These are phyloP conservation scores for Protaetia brevitarsis DNA, from an alignment of 1,140 invertebrate species.

Conservation along the genomic window DNA sequence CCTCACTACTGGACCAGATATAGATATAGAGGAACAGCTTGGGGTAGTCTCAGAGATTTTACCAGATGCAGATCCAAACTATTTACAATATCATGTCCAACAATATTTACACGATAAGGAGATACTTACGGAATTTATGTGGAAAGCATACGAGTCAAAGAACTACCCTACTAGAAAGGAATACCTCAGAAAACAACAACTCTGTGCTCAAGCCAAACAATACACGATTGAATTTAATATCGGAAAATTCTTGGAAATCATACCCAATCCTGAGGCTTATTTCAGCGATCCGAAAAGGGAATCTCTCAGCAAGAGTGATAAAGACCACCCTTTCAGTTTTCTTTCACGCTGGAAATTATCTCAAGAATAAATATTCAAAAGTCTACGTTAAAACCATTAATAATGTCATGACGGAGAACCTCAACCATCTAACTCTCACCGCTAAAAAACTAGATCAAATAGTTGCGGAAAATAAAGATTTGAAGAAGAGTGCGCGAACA, in stretches of 20 bases:
- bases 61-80: slow-evolving; percentile 56
- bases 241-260: slow-evolving; percentile 55
- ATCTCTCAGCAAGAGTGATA: not conserved
- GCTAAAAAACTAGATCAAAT: no score
- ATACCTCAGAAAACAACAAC: slow-evolving; percentile 46
- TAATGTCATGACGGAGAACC: not conserved
- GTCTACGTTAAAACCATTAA: not conserved
- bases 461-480: no score
- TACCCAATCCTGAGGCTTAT: slow-evolving; percentile 55
- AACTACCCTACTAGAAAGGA: slow-evolving; percentile 57
- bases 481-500: no score
- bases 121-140: slow-evolving; percentile 46
- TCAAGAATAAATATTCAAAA: not conserved
- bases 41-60: no score
- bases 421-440: not conserved
- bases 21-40: no score
- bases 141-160: slow-evolving; percentile 47
- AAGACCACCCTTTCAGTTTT: not conserved
- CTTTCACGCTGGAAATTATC: not conserved
- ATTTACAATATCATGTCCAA: slow-evolving; percentile 48
- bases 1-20: no score
- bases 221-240: slow-evolving; percentile 51
- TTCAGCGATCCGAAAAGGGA: slow-evolving; percentile 48
- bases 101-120: slow-evolving; percentile 33
- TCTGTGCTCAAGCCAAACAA: slow-evolving; percentile 45